These are phyloP conservation scores for Notarius quadriscutis DNA, from an alignment of 2,113 vertebrate species.

Conservation along the genomic window DNA sequence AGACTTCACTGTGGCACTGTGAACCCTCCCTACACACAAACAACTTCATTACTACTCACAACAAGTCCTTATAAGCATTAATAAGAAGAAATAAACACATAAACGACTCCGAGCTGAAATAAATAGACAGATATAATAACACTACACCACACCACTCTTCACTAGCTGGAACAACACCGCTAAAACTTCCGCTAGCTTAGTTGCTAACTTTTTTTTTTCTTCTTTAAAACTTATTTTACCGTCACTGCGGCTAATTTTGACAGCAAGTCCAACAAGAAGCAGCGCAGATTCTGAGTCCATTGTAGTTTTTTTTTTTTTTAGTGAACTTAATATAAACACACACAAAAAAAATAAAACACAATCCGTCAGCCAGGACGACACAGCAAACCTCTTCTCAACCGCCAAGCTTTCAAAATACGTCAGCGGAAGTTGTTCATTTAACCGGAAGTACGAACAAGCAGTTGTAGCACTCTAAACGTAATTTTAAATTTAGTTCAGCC, in stretches of 20 bases:
- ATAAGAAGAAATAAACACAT: too few species aligned
- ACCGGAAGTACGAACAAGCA: not conserved
- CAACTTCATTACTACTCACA: not conserved
- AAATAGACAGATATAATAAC: too few species aligned
- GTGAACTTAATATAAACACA: not conserved
- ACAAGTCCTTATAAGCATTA: not conserved
- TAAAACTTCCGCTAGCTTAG: not conserved
- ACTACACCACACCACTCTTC: not conserved
- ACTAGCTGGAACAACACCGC: not conserved
- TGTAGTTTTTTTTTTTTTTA: too few species aligned
- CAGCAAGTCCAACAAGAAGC: constrained; percentile 34
- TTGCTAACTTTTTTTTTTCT: not conserved
- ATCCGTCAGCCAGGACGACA: not conserved
- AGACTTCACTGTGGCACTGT: constrained; percentile 64
- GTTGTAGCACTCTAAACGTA: not conserved
- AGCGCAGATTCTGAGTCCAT: constrained; percentile 45
- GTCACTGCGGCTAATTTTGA: constrained; percentile 51
- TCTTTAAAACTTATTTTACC: constrained; percentile 27
- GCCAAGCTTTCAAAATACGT: constrained; percentile 55
- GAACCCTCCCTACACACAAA: constrained; percentile 67
- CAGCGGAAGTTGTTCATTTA: constrained; percentile 47
- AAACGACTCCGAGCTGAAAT: too few species aligned
- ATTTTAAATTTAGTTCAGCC: not conserved
- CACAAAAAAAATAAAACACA: not conserved
- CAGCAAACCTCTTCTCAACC: constrained; percentile 31